Evolutionary conservation across 1,140 invertebrate genomes (phyloP), one percentile per base, ranked within the genome.

Genomic region (Papilio xuthus): DNA sequence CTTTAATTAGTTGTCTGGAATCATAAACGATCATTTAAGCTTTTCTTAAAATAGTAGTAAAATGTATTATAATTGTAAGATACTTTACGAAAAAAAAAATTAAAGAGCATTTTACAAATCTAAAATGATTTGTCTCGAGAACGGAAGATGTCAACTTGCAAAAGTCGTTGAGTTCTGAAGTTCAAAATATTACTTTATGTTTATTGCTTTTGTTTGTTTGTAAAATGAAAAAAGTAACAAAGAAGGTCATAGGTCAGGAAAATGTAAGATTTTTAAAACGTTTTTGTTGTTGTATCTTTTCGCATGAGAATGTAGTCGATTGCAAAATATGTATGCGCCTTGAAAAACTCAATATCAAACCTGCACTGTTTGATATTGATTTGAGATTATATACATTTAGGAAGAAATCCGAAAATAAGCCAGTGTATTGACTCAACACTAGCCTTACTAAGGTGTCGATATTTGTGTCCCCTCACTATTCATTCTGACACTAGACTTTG

Each of bases 151-250:
- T 28, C 60, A 67, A 67, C 23, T 67, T 15, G 26, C 26, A 67
- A 26, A 67, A 67, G 60, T 28, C 60, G 26, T 67, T 67, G 60
- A 67, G 23, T 63, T 63, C 23, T 60, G 56, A 60, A 60, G 60
- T 28, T 60, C 20, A 3, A 12, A 67, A 67, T 28, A 53, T 8
- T 28, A 13, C 12, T 28, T 67, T 67, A 67, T 13, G 26, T 15
- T 28, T 63, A 28, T 63, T 28, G 8, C 26, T 67, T 67, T 67
- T 63, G 15, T 67, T 28, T 15, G 60, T 28, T 60, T 28, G 26
- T 13, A 32, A 60, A n/a, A 60, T 26, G 2, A 60, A 60, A 60
- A 60, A 60, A 20, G 23, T 60, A 10, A n/a, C 26, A n/a, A 2
- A 12, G 12, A 9, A 60, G 9, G 9, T 23, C 20, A 60, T 60